phyloP scores from a whole-genome alignment of 2,888 invertebrate species.

The Agelastica alni region DNA sequence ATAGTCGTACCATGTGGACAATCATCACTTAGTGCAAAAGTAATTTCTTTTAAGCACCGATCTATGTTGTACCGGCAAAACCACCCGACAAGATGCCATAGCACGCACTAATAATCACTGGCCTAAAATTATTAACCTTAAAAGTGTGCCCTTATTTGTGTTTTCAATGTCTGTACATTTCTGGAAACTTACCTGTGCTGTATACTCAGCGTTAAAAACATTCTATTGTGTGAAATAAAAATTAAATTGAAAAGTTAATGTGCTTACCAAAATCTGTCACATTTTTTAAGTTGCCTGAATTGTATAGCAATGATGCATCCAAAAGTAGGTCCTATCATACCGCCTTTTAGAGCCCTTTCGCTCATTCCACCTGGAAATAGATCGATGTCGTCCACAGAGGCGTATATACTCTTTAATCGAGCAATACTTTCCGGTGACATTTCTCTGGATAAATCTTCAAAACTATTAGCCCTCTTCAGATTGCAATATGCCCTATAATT shows the following conservation, averaged over 20 bases:
- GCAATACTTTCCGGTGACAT: constrained; percentile 83
- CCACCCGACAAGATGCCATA: too few relatives aligned
- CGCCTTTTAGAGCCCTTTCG: constrained; percentile 84
- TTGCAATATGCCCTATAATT: constrained; percentile 90
- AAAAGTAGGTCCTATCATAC: constrained; percentile 91
- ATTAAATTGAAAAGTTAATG: not conserved
- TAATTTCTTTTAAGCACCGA: too few relatives aligned
- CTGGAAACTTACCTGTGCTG: too few relatives aligned
- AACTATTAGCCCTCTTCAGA: constrained; percentile 78
- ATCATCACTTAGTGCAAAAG: too few relatives aligned
- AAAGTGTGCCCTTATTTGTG: too few relatives aligned
- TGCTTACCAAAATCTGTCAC: constrained; percentile 89
- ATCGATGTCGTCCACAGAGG: constrained; percentile 93
- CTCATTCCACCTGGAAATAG: constrained; percentile 95
- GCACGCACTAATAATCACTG: too few relatives aligned
- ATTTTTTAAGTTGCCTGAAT: constrained; percentile 85
- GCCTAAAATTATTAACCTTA: too few relatives aligned
- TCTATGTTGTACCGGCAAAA: too few relatives aligned
- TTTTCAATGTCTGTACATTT: too few relatives aligned
- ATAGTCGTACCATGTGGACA: too few relatives aligned
- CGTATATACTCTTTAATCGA: constrained; percentile 77
- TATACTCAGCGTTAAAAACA: not conserved
- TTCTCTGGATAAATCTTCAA: constrained; percentile 86
- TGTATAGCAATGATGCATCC: constrained; percentile 94
- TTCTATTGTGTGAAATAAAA: not conserved